A percentile compares a stretch with the other conserved stretches of the same genome.
phyloP scores from a whole-genome alignment of 2,888 invertebrate genomes.

The Calliscelio sp. region DNA sequence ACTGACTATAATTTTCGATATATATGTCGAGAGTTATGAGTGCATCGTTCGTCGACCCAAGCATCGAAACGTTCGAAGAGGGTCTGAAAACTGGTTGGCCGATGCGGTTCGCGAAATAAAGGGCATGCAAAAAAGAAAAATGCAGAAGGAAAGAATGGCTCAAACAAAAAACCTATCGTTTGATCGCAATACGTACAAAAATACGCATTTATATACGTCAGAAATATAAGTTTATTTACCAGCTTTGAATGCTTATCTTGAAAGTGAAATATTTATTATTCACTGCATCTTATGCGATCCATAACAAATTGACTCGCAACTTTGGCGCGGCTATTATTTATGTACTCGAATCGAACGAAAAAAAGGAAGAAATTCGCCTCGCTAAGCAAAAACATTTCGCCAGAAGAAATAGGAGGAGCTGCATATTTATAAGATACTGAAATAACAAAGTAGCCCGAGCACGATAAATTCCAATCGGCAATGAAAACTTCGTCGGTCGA shows the following conservation, averaged over 20 bases:
- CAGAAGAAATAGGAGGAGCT: constrained; percentile 45
- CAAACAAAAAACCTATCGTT: constrained; percentile 75
- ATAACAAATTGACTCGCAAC: constrained; percentile 58
- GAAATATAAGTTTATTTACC: constrained; percentile 69
- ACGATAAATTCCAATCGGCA: constrained; percentile 54
- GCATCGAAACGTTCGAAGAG: constrained; percentile 74
- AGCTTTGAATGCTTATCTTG: constrained; percentile 61
- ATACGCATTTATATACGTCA: constrained; percentile 68
- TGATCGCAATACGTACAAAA: constrained; percentile 75
- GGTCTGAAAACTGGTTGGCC: constrained; percentile 82
- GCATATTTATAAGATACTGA: constrained; percentile 60
- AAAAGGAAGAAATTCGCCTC: not conserved
- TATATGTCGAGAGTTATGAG: constrained; percentile 81
- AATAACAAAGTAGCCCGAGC: constrained; percentile 46
- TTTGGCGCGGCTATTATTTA: constrained; percentile 51
- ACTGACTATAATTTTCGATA: constrained; percentile 76
- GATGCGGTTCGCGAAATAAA: constrained; percentile 77
- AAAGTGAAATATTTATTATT: constrained; percentile 62
- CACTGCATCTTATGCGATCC: constrained; percentile 53
- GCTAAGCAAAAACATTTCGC: constrained; percentile 39
- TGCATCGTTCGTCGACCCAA: constrained; percentile 83
- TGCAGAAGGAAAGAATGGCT: constrained; percentile 76
- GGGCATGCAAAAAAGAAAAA: constrained; percentile 73
- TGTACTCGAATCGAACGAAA: constrained; percentile 39
- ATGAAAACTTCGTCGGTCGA: constrained; percentile 33